Evolutionary conservation across 2,113 vertebrate species (phyloP), one percentile per base, ranked within the genome.

Genomic region (Erinaceus europaeus): DNA sequence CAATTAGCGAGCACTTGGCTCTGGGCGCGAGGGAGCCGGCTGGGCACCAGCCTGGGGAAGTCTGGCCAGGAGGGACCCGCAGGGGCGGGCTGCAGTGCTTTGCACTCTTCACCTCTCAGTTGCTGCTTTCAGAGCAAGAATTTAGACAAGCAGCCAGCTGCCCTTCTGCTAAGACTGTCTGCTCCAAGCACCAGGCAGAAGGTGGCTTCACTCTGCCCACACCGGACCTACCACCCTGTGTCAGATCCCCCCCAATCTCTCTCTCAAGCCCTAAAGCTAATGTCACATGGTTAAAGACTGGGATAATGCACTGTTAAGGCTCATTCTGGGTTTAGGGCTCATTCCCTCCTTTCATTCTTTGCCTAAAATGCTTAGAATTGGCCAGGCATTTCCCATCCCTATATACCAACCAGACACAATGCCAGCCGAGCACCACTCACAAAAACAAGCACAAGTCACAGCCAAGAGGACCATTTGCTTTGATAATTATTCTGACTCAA

Each of bases 101-200:
- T 94, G 94, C 20, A 74, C 88, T 95, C 95, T 95, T 84, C 73
- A 92, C 69, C 78, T 94, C 27, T 0, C 6, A 53, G 68, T 46
- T 91, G 50, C 80, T 86, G 48, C 86, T 94, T 48, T 5, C 15
- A 71, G n/a, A 74, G 53, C 40, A 79, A 34, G 72, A 65, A 76
- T 86, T 85, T 48, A 78, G 4, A 84, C 55, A 62, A 14, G 57
- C 21, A 82, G 40, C 34, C 62, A 59, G 12, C 44, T 50, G n/a
- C n/a, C 52, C 55, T 36, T 83, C 50, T 57, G 42, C 65, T 74
- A 9, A 73, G 17, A 7, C 27, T 76, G 25, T 76, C 21, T 34
- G 21, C 61, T 50, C 23, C 36, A 52, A 15, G 40, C 25, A 0
- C 42, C 21, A 67, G 36, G 32, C 9, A 61, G 68, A 46, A 23